Percentiles rank a stretch among this genome's conserved stretches.
These are phyloP conservation scores for Varecia variegata DNA, from an alignment of 2,797 vertebrate genomes.

Conservation along the genomic window DNA sequence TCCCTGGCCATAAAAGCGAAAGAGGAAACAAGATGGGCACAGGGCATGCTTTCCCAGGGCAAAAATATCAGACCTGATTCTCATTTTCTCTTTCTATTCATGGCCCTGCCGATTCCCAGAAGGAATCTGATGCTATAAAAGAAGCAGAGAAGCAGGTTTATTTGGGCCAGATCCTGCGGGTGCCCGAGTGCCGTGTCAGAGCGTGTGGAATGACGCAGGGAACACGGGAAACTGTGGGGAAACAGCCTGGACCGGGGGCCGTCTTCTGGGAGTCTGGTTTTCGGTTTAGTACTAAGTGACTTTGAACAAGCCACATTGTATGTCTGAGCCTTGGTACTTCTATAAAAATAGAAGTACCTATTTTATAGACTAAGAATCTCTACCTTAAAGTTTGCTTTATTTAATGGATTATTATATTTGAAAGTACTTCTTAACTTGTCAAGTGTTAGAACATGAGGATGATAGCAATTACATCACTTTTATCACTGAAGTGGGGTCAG, in stretches of 20 bases:
- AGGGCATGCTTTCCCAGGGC: neutral
- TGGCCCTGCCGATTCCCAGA: neutral
- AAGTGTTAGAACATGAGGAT: neutral
- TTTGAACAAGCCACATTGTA: neutral
- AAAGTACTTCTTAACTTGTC: neutral
- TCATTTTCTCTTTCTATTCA: neutral
- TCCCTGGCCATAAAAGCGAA: neutral
- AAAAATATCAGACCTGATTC: neutral
- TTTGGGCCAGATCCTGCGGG: neutral
- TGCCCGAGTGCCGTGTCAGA: fast-evolving
- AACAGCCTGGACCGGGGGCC: neutral
- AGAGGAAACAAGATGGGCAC: neutral
- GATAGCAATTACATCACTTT: neutral
- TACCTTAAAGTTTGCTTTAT: neutral
- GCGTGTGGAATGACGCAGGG: fast-evolving
- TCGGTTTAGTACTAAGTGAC: neutral
- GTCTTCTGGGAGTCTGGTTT: neutral
- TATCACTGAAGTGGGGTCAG: fast-evolving
- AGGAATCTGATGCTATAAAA: neutral
- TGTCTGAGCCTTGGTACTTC: neutral
- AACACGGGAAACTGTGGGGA: fast-evolving
- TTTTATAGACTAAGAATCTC: neutral
- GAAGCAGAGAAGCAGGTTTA: neutral
- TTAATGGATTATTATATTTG: neutral
- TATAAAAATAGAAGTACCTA: neutral